These are phyloP conservation scores for Oryzias javanicus DNA, from an alignment of 2,113 vertebrate genomes.

Conservation along the genomic window DNA sequence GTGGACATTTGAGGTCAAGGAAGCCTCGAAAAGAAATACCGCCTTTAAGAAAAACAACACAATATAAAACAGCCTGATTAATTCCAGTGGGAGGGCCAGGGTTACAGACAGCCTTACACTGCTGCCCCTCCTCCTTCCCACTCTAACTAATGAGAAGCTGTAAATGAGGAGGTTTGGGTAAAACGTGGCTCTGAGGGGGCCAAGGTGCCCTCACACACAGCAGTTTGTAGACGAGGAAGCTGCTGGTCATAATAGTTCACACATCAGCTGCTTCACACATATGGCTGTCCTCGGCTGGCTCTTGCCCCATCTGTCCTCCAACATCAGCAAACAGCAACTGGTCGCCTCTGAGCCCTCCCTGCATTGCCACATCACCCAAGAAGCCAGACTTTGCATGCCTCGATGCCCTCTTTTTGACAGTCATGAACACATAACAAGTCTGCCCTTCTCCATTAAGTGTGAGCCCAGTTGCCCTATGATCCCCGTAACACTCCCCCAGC, in stretches of 20 bases:
- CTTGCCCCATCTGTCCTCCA: constrained; percentile 57
- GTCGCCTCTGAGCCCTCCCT: constrained; percentile 39
- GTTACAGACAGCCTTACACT: constrained; percentile 30
- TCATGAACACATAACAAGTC: constrained; percentile 35
- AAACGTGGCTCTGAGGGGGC: constrained; percentile 49
- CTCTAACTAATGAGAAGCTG: constrained; percentile 74
- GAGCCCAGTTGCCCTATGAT: constrained; percentile 24
- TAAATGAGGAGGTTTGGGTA: constrained; percentile 67
- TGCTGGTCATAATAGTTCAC: constrained; percentile 74
- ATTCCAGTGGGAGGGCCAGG: constrained; percentile 48
- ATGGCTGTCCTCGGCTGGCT: constrained; percentile 59
- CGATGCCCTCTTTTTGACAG: constrained; percentile 38
- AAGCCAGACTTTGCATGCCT: constrained; percentile 30
- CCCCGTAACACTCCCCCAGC: constrained; percentile 29
- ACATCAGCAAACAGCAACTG: constrained; percentile 48
- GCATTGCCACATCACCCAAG: constrained; percentile 33
- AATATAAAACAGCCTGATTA: constrained; percentile 51
- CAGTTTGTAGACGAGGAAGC: constrained; percentile 59
- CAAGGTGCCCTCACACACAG: constrained; percentile 74
- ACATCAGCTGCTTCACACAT: constrained; percentile 73
- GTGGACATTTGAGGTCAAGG: constrained; percentile 36
- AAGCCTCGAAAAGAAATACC: constrained; percentile 42
- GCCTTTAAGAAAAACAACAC: constrained; percentile 45
- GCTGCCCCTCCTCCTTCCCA: constrained; percentile 48
- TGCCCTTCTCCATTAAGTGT: constrained; percentile 24